Evolutionary conservation across 1,140 invertebrate genomes (phyloP), one percentile per base, ranked within the genome.

Genomic region (Sarcophaga bullata): DNA sequence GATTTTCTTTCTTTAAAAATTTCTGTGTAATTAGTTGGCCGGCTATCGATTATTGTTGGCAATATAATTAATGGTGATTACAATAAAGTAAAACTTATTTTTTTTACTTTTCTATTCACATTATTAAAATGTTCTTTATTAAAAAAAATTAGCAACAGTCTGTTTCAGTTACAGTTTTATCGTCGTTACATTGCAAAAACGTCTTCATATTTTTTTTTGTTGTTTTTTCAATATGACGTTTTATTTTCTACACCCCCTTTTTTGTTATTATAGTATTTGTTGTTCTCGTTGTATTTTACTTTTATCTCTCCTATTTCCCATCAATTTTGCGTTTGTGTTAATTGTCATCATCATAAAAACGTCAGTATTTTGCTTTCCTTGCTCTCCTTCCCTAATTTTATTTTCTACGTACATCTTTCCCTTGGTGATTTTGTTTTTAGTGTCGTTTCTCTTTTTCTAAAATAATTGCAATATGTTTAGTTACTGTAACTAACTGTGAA

Each of bases 401-500:
- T 15, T 37, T 37, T 37, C 25, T 37, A 37, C 25, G 4, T 58
- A n/a, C 13, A n/a, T 58, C 54, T 13, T 15, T 15, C 54, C 11
- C 13, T n/a, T 58, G 54, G 54, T n/a, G n/a, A 11, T 58, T 58
- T 13, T 58, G 54, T 58, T 58, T 15, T 58, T 58, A 13, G 54
- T 58, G 6, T 2, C n/a, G 54, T 58, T 58, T 58, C 54, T 58
- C n/a, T 58, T 58, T 37, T 37, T 37, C 25, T 37, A 37, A 37
- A 58, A 58, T 58, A 58, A 58, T 58, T 58, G 54, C 13, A 58
- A 58, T 13, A 58, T 58, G 54, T 58, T 58, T 37, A 15, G 54
- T 58, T 58, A 58, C 54, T 58, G n/a, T n/a, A 58, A 58, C 54
- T 58, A 58, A 58, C 54, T 58, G 54, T 58, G 15, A 58, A 58